Evolutionary conservation across 2,888 invertebrate genomes (phyloP).

Genomic region (Drosophila multiciliata): DNA sequence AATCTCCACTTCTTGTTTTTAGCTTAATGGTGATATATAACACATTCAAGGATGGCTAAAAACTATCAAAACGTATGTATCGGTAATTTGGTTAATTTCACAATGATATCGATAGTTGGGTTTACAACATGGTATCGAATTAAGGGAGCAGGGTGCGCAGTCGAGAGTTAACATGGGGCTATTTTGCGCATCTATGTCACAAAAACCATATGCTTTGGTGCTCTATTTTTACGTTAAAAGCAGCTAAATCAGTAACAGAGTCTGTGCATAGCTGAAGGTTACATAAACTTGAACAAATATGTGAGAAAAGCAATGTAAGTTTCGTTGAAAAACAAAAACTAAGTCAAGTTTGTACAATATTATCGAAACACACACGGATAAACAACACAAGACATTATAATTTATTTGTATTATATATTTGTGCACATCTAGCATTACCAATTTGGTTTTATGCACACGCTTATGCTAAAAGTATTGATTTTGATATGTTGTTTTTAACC

Average conservation of each 20-base stretch:
- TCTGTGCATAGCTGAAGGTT: neutral
- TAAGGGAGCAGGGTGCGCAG: neutral
- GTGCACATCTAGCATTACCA: neutral
- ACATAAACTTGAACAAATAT: neutral
- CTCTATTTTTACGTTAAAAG: neutral
- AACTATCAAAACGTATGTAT: constrained; percentile 1
- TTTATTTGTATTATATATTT: neutral
- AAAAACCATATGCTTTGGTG: neutral
- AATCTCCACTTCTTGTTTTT: constrained; percentile 32
- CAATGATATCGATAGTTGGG: constrained; percentile 10
- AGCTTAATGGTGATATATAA: constrained; percentile 37
- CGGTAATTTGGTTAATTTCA: constrained; percentile 1
- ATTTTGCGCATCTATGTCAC: neutral
- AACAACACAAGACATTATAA: neutral
- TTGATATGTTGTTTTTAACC: neutral
- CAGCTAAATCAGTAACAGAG: neutral
- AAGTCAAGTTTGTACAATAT: neutral
- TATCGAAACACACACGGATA: neutral
- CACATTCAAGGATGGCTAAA: constrained; percentile 18
- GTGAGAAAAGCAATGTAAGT: neutral
- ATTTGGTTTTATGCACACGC: neutral
- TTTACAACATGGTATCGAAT: neutral
- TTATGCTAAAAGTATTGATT: neutral
- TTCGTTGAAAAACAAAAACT: neutral
- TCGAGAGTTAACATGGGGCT: neutral